Evolutionary conservation across 2,113 vertebrate genomes (phyloP).

Genomic region (Clinocottus analis): DNA sequence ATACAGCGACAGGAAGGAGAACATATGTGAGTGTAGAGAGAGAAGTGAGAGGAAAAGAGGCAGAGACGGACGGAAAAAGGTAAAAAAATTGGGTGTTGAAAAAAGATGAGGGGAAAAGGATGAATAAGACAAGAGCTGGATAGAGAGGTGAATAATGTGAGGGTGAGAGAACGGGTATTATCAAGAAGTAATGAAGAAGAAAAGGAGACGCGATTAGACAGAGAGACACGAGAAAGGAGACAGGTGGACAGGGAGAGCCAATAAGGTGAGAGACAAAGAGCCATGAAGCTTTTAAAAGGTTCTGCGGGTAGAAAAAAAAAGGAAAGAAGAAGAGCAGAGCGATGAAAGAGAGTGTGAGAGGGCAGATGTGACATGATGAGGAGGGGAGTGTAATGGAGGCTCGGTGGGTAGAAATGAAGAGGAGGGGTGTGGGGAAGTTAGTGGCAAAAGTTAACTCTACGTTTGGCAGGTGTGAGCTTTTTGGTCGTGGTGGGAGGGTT

Average conservation of each 20-base stretch:
- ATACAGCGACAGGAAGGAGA: conserved; percentile 1
- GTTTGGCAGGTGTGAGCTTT: too few species aligned
- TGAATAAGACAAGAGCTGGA: conserved; percentile 34
- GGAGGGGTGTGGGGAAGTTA: too few species aligned
- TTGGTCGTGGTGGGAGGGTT: too few species aligned
- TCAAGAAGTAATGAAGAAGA: conserved; percentile 56
- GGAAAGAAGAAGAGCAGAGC: not conserved
- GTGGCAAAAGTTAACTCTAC: too few species aligned
- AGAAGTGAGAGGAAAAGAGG: too few species aligned
- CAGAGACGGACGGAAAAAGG: too few species aligned
- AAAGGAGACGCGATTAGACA: too few species aligned
- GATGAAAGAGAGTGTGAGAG: conserved; percentile 28
- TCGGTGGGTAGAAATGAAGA: too few species aligned
- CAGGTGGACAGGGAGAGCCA: conserved; percentile 26
- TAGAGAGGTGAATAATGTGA: not conserved
- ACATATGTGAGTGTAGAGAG: conserved; percentile 18
- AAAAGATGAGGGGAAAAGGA: conserved; percentile 34
- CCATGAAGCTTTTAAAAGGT: conserved; percentile 33
- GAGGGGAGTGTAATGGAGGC: not conserved
- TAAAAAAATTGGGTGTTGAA: too few species aligned
- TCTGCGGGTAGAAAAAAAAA: too few species aligned
- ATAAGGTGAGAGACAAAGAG: conserved; percentile 46
- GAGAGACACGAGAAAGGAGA: too few species aligned
- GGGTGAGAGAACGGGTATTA: conserved; percentile 32
- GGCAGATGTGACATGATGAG: conserved; percentile 31